Conservation (phyloP, 2,797 vertebrate species). For the Enteromius unitaeniatus region DNA sequence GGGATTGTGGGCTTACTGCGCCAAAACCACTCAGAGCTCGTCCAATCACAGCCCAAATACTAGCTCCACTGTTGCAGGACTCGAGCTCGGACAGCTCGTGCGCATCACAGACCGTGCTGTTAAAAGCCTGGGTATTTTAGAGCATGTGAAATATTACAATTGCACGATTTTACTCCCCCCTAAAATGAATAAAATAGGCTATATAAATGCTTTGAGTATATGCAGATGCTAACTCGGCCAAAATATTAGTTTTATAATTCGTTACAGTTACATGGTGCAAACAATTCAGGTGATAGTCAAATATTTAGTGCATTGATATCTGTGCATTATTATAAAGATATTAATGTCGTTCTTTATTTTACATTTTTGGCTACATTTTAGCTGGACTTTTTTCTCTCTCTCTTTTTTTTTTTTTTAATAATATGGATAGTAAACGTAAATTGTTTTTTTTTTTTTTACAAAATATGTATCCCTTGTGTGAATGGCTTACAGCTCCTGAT, state of each 20-base stretch:
- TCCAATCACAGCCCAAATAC: background rate
- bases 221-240: background rate
- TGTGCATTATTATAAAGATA: background rate
- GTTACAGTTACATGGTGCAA: background rate
- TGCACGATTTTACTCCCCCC: background rate
- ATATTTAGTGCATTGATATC: background rate
- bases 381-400: background rate
- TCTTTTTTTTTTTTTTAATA: background rate
- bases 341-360: background rate
- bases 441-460: background rate
- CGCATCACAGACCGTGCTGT: background rate
- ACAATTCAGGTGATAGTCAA: background rate
- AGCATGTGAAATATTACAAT: background rate
- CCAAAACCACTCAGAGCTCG: slow-evolving; percentile 3
- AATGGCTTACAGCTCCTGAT: background rate
- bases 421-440: background rate
- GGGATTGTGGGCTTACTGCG: slow-evolving; percentile 48
- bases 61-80: background rate
- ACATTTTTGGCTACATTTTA: background rate
- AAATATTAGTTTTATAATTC: background rate
- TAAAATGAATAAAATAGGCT: background rate
- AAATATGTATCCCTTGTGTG: background rate
- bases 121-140: background rate
- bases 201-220: background rate
- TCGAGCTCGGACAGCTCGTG: background rate